A percentile compares a stretch with the other conserved stretches of the same genome.
phyloP scores from a whole-genome alignment of 2,113 vertebrate species.

The Tylochromis polylepis region DNA sequence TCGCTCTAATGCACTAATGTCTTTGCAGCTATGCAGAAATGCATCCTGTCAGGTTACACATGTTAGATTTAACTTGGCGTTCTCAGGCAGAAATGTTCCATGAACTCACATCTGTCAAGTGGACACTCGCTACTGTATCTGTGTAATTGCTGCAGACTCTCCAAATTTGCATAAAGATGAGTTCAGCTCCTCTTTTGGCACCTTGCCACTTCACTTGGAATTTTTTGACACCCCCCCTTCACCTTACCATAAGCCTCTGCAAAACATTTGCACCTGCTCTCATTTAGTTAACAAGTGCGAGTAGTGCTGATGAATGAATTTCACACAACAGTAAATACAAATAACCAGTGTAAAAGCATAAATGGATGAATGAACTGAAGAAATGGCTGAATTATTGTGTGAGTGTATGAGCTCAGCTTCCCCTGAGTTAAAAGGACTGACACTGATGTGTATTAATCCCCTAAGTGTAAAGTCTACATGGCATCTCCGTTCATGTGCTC shows the following conservation, averaged over 20 bases:
- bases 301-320: background rate
- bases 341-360: background rate
- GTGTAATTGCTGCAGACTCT: slow-evolving; percentile 31
- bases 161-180: slow-evolving; percentile 50
- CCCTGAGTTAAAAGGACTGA: slow-evolving; percentile 44
- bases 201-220: background rate
- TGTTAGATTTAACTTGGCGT: background rate
- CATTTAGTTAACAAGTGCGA: background rate
- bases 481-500: slow-evolving; percentile 60
- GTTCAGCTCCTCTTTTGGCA: slow-evolving; percentile 39
- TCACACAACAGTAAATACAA: background rate
- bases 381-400: background rate
- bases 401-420: background rate
- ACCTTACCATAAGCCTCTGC: slow-evolving; percentile 3
- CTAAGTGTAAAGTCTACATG: slow-evolving; percentile 59
- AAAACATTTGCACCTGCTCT: slow-evolving; percentile 19
- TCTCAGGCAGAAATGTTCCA: background rate
- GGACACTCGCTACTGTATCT: background rate
- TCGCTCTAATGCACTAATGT: background rate
- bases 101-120: slow-evolving; percentile 16
- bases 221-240: slow-evolving; percentile 1
- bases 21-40: background rate
- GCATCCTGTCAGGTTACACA: background rate
- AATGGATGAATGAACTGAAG: background rate
- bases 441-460: slow-evolving; percentile 52